These are phyloP conservation scores for Acrocephalus arundinaceus DNA, from an alignment of 2,113 vertebrate species.

Conservation along the genomic window DNA sequence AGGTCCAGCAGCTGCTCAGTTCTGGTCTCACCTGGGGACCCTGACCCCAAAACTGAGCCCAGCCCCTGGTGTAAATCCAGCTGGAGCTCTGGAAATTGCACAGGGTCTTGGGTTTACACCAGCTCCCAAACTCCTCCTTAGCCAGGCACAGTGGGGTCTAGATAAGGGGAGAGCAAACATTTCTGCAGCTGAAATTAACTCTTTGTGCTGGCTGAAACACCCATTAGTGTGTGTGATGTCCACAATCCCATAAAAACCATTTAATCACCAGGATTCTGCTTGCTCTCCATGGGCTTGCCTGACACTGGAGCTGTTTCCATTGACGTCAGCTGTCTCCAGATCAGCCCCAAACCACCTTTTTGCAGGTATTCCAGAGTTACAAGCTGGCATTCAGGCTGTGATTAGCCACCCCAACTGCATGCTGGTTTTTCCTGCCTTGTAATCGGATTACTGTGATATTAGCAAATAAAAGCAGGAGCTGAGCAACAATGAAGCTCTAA, in stretches of 20 bases:
- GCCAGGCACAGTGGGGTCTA: background rate
- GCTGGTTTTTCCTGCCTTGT: background rate
- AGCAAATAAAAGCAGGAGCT: constrained; percentile 27
- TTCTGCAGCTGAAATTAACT: background rate
- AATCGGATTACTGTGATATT: background rate
- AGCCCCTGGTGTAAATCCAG: background rate
- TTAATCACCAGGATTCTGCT: background rate
- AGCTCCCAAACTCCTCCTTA: background rate
- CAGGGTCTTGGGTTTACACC: background rate
- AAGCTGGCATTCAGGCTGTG: background rate
- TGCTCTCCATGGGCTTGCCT: background rate
- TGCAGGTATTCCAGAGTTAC: background rate
- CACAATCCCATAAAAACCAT: background rate
- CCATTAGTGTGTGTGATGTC: accelerated
- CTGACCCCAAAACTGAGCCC: background rate
- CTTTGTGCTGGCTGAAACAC: background rate
- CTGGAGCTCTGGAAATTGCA: background rate
- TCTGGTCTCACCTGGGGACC: background rate
- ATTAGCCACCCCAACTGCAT: background rate
- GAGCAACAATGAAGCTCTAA: background rate
- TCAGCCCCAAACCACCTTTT: background rate
- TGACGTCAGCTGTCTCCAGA: background rate
- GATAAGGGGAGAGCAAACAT: background rate
- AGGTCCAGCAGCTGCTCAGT: background rate
- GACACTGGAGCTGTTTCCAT: background rate